These are phyloP conservation scores for Bergia puertoricense DNA, from an alignment of 92 coral and sea anemone genomes.

Conservation along the genomic window DNA sequence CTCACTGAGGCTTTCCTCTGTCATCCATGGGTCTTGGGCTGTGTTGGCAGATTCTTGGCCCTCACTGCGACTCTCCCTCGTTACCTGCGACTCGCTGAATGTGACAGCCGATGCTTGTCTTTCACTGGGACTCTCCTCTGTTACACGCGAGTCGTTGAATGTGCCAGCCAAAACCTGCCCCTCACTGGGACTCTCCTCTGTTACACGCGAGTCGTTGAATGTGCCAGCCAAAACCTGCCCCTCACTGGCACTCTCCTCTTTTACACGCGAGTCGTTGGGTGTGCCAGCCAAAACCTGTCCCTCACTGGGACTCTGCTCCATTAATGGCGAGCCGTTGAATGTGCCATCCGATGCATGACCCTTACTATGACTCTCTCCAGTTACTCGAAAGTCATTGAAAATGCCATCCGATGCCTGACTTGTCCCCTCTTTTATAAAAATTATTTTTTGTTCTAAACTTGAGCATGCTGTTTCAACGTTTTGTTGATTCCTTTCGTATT, in stretches of 20 bases:
- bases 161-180: neutral
- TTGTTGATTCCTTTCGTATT: neutral
- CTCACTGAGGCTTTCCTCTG: neutral
- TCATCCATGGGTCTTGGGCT: neutral
- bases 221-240: neutral
- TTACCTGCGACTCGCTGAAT: neutral
- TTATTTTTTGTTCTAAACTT: neutral
- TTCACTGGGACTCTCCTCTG: neutral
- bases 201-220: neutral
- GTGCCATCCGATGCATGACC: too few species aligned
- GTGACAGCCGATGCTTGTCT: neutral
- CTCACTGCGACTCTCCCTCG: neutral
- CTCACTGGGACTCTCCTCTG: neutral
- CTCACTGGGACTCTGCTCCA: too few species aligned
- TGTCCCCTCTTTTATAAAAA: neutral
- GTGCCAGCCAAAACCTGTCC: too few species aligned
- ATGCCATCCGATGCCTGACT: neutral
- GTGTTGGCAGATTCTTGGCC: too few species aligned
- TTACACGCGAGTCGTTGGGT: too few species aligned
- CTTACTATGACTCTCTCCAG: too few species aligned
- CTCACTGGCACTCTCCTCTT: neutral
- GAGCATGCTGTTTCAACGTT: neutral
- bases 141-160: neutral
- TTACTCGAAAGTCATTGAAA: too few species aligned
- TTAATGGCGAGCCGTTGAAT: too few species aligned